phyloP scores from a whole-genome alignment of 2,797 vertebrate genomes.

The Echiichthys vipera region DNA sequence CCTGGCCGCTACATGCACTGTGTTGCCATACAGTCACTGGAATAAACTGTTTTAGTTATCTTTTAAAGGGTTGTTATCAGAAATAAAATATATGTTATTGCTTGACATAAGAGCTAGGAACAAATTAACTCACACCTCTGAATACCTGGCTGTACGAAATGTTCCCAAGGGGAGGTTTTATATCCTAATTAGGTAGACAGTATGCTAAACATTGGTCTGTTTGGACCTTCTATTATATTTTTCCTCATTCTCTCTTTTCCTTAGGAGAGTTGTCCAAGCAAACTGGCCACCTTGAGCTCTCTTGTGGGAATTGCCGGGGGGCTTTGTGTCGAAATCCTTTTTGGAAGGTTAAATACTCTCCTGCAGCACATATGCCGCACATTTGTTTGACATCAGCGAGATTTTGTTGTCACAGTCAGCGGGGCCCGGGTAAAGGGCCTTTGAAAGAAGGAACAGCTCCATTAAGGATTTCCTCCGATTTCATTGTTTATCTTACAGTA shows the following conservation, averaged over 20 bases:
- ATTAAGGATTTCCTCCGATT: slow-evolving; percentile 73
- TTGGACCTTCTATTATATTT: slow-evolving; percentile 43
- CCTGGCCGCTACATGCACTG: slow-evolving; percentile 50
- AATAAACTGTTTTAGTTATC: slow-evolving; percentile 69
- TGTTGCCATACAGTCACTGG: slow-evolving; percentile 46
- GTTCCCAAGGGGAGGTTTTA: slow-evolving; percentile 65
- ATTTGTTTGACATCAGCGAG: slow-evolving; percentile 52
- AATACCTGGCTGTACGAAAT: slow-evolving; percentile 67
- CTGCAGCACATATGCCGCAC: slow-evolving; percentile 7
- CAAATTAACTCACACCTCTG: slow-evolving; percentile 55
- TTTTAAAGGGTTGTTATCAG: slow-evolving; percentile 72
- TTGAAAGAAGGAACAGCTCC: slow-evolving; percentile 65
- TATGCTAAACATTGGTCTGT: slow-evolving; percentile 41
- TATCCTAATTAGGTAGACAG: slow-evolving; percentile 64
- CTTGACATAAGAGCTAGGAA: slow-evolving; percentile 51
- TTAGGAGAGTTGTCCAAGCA: slow-evolving; percentile 37
- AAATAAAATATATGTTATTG: slow-evolving; percentile 61
- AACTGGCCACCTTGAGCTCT: slow-evolving; percentile 24
- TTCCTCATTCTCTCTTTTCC: slow-evolving; percentile 21
- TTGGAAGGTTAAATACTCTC: slow-evolving; percentile 26
- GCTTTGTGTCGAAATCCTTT: slow-evolving; percentile 26
- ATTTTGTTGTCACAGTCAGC: slow-evolving; percentile 48
- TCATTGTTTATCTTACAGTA: slow-evolving; percentile 72
- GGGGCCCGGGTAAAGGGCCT: slow-evolving; percentile 32
- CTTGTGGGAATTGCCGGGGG: slow-evolving; percentile 24